These are phyloP conservation scores for Tretioscincus oriximinensis DNA, from an alignment of 2,113 vertebrate genomes.

Conservation along the genomic window DNA sequence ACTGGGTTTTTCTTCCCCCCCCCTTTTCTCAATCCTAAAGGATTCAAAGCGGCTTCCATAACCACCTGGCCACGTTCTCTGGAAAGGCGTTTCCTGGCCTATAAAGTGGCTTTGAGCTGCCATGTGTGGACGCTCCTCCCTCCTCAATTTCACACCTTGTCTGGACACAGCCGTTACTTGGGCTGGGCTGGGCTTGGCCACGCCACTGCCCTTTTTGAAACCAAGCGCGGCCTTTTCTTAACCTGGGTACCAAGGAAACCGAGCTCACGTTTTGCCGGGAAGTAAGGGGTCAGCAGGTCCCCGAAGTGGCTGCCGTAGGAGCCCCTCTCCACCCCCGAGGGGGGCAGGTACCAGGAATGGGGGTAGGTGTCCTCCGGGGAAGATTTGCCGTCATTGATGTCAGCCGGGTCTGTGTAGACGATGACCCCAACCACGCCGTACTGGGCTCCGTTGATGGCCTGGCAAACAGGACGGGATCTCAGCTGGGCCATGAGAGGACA, in stretches of 20 bases:
- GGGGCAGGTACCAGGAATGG: slow-evolving; percentile 85
- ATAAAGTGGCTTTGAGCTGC: too few relatives aligned
- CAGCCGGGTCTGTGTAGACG: slow-evolving; percentile 86
- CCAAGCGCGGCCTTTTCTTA: too few relatives aligned
- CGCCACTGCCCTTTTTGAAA: too few relatives aligned
- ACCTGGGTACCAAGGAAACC: too few relatives aligned
- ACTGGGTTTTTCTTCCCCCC: too few relatives aligned
- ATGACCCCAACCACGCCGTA: slow-evolving; percentile 81
- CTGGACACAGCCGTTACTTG: neutral
- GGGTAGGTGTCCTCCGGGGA: slow-evolving; percentile 79
- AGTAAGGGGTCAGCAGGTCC: slow-evolving; percentile 83
- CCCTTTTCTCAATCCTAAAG: too few relatives aligned
- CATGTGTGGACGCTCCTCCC: too few relatives aligned
- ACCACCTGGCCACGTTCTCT: too few relatives aligned
- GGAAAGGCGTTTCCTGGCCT: too few relatives aligned
- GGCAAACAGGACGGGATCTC: neutral
- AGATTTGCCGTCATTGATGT: slow-evolving; percentile 82
- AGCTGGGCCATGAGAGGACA: too few relatives aligned
- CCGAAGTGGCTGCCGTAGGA: slow-evolving; percentile 73
- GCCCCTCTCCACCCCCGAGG: slow-evolving; percentile 84
- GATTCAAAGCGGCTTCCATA: too few relatives aligned
- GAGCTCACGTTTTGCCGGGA: slow-evolving; percentile 75
- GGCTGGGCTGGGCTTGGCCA: too few relatives aligned
- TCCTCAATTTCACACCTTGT: neutral
- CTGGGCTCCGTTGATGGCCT: slow-evolving; percentile 84